Conservation (phyloP, 2,888 invertebrate genomes). For the Odontocerum albicorne region DNA sequence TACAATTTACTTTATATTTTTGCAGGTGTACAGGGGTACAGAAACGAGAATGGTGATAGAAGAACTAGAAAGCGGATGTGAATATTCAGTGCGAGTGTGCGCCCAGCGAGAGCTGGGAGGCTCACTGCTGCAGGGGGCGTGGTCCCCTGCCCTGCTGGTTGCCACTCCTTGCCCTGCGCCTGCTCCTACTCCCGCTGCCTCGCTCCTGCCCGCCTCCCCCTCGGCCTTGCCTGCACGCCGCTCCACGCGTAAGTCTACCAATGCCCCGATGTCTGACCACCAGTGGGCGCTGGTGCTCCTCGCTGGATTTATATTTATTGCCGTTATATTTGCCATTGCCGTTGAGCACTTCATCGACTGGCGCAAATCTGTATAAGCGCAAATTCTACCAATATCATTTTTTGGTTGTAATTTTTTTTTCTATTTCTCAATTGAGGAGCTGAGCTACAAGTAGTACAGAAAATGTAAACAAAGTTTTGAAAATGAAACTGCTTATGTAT, state of each 20-base stretch:
- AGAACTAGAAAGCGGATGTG: conserved; percentile 72
- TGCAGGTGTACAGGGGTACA: conserved; percentile 67
- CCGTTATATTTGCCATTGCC: conserved; percentile 62
- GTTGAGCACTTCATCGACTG: conserved; percentile 55
- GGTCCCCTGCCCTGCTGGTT: conserved; percentile 67
- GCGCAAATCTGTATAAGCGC: conserved; percentile 32
- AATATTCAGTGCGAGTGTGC: conserved; percentile 78
- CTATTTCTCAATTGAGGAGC: too few species aligned
- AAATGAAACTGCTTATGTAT: too few species aligned
- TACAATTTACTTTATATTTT: conserved; percentile 8
- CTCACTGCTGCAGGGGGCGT: conserved; percentile 67
- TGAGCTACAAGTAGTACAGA: too few species aligned
- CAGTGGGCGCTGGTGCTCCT: conserved; percentile 67
- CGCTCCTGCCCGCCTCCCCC: conserved; percentile 48
- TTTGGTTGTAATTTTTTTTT: too few species aligned
- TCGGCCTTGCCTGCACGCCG: conserved; percentile 41
- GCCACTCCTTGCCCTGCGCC: conserved; percentile 48
- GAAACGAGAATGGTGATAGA: conserved; percentile 64
- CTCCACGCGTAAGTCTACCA: conserved; percentile 39
- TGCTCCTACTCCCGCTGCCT: conserved; percentile 44
- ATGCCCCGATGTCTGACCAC: conserved; percentile 54
- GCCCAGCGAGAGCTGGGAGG: conserved; percentile 67
- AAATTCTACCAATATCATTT: neutral
- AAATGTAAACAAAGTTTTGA: too few species aligned
- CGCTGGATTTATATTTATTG: conserved; percentile 61